Evolutionary conservation across 2,888 invertebrate genomes (phyloP), one percentile per base, ranked within the genome.

Genomic region (Atherix ibis): DNA sequence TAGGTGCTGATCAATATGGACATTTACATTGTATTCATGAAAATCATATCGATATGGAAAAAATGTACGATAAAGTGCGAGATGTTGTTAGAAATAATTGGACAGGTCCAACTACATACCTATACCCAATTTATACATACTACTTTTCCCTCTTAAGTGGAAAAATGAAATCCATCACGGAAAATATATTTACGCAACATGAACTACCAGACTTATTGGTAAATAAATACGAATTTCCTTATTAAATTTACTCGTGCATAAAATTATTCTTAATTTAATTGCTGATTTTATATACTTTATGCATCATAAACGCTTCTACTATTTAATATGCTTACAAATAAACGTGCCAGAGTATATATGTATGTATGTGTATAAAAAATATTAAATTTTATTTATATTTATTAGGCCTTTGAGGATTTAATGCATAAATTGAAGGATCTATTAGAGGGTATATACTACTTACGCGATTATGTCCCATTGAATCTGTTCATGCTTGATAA

Each of bases 401-500:
- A 27, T 31, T 51, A 79, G 72, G 77, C 78, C 46, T 81, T 76
- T 52, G 66, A 73, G 25, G 65, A 67, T 43, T 74, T 76, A 52
- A 83, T 91, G 50, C 64, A 68, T 46, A 66, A 64, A 49, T 82
- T 82, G 52, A 76, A 79, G 46, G 62, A 55, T 3, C 59, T 85
- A 24, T 73, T 76, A 43, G 70, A 74, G 47, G 80, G 84, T 60
- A 71, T 88, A 37, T 67, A 72, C 42, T 66, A 75, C 53, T 69
- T 88, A 47, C 69, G 82, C 22, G 69, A 78, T 38, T 72, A 79
- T 48, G 76, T 89, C 27, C 83, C 87, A 0, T 63, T 91, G 36
- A 89, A 87, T 63, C 71, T 92, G 66, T 66, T 91, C 44, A 77
- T 80, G 65, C 63, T 84, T 42, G 78, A 83, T 51, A 67, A 66